phyloP scores from a whole-genome alignment of 2,888 invertebrate genomes.

The Ormia ochracea region DNA sequence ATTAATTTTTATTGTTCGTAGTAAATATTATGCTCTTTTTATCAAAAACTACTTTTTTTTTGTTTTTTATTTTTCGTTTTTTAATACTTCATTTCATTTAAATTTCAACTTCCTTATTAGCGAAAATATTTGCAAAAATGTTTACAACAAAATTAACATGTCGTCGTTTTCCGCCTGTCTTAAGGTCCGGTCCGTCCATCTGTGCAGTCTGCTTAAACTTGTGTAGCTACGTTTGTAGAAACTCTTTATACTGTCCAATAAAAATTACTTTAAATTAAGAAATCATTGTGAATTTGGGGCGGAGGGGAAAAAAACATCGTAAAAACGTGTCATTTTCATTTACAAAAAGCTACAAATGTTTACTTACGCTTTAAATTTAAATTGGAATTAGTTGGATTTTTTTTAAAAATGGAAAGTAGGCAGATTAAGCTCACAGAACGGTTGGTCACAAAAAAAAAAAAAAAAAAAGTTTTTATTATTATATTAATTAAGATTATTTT shows the following conservation, averaged over 20 bases:
- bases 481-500: no score
- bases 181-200: not conserved
- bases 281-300: slow-evolving; percentile 44
- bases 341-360: slow-evolving; percentile 41
- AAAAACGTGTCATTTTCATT: slow-evolving; percentile 56
- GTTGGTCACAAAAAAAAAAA: not conserved
- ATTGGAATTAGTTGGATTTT: slow-evolving; percentile 3
- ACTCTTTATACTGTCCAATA: slow-evolving; percentile 6
- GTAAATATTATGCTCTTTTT: not conserved
- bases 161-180: slow-evolving; percentile 1
- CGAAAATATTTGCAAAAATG: slow-evolving; percentile 23
- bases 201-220: no score
- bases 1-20: not conserved
- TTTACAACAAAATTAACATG: slow-evolving; percentile 27
- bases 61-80: not conserved
- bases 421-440: not conserved
- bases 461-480: no score
- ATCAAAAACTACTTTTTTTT: not conserved
- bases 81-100: slow-evolving; percentile 4
- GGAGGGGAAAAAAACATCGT: slow-evolving; percentile 39
- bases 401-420: not conserved
- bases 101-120: slow-evolving; percentile 45
- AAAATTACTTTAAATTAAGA: slow-evolving; percentile 55
- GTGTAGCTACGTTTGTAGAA: not conserved
- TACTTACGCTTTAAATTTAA: slow-evolving; percentile 43